Percentiles rank a stretch among this genome's conserved stretches.
Evolutionary conservation across 2,113 vertebrate genomes (phyloP).

Genomic region (Reinhardtius hippoglossoides): DNA sequence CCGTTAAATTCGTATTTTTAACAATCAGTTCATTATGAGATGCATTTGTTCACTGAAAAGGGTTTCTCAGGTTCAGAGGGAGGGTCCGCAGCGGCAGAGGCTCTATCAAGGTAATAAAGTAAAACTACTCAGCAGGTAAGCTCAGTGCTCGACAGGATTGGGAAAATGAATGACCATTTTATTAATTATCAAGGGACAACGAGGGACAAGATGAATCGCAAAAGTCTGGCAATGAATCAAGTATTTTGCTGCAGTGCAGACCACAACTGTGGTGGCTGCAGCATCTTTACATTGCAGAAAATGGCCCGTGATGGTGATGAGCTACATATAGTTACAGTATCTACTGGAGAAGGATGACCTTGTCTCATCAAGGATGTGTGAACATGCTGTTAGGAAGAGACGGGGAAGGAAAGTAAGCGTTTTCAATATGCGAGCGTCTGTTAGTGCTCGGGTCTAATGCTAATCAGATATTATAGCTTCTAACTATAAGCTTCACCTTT

Average conservation of each 20-base stretch:
- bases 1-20: neutral
- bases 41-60: neutral
- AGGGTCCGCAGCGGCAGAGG: neutral
- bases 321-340: neutral
- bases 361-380: neutral
- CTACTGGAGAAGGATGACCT: conserved; percentile 4
- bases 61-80: neutral
- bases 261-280: neutral
- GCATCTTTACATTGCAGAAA: neutral
- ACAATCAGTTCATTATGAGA: neutral
- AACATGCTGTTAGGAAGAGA: conserved; percentile 14
- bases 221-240: neutral
- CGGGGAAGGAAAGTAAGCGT: conserved; percentile 17
- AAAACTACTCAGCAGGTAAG: neutral
- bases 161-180: neutral
- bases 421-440: conserved; percentile 13
- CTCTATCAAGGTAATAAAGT: neutral
- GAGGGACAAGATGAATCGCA: neutral
- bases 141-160: neutral
- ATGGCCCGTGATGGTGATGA: conserved; percentile 1
- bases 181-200: neutral
- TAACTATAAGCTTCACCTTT: conserved; percentile 3
- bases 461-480: conserved; percentile 11
- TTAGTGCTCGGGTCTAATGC: conserved; percentile 27
- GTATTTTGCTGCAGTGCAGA: neutral